phyloP scores from a whole-genome alignment of 2,888 invertebrate genomes.

The Agriopis aurantiaria region DNA sequence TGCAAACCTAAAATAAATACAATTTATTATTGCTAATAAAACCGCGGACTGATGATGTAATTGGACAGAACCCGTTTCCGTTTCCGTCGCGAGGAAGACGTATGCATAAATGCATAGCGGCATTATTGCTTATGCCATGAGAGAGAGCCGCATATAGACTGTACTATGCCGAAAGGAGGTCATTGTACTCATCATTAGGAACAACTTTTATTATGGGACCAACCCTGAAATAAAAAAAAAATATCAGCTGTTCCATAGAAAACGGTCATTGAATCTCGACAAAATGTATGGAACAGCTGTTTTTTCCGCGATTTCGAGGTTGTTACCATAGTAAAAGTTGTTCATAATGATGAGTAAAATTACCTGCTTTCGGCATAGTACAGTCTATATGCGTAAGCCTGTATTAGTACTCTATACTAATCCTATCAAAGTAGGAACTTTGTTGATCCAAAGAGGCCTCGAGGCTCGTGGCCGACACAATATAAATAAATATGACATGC shows the following conservation, averaged over 20 bases:
- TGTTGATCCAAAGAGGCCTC: not conserved
- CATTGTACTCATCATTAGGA: too few relatives aligned
- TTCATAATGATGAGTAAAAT: too few relatives aligned
- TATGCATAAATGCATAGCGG: not conserved
- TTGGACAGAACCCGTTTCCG: not conserved
- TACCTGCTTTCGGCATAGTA: too few relatives aligned
- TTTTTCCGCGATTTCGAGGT: too few relatives aligned
- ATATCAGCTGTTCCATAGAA: too few relatives aligned
- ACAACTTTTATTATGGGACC: too few relatives aligned
- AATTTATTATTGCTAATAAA: slow-evolving; percentile 1
- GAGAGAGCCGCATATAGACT: not conserved
- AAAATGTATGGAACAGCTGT: too few relatives aligned
- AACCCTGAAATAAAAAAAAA: too few relatives aligned
- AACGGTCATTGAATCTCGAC: too few relatives aligned
- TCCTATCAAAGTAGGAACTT: not conserved
- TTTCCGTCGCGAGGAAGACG: not conserved
- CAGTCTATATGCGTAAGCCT: too few relatives aligned
- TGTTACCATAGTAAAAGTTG: too few relatives aligned
- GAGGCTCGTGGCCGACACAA: slow-evolving; percentile 1
- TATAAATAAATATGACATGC: not conserved
- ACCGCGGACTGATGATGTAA: not conserved
- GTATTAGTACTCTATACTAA: not conserved
- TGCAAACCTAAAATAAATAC: not conserved
- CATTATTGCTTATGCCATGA: not conserved
- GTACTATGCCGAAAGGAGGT: too few relatives aligned